Conservation (phyloP, 2,113 vertebrate genomes). For the Leucoraja erinaceus region DNA sequence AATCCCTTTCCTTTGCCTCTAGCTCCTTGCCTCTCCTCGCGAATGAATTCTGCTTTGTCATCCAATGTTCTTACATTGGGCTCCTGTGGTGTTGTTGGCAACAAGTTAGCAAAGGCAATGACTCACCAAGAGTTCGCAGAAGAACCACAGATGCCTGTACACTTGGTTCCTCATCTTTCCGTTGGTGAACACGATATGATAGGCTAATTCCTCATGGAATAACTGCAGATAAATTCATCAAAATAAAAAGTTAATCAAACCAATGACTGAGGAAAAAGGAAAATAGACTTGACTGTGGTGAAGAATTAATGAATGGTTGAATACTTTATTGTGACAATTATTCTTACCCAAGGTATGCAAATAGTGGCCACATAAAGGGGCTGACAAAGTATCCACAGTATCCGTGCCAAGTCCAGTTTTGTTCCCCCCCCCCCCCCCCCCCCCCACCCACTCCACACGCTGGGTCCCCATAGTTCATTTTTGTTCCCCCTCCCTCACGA, state of each 20-base stretch:
- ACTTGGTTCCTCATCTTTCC: slow-evolving; percentile 5
- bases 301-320: too few relatives aligned
- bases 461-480: too few relatives aligned
- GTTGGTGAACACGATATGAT: background rate
- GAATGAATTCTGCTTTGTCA: background rate
- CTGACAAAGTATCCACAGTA: too few relatives aligned
- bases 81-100: background rate
- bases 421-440: too few relatives aligned
- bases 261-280: background rate
- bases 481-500: background rate
- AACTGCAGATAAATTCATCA: background rate
- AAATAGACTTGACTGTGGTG: background rate
- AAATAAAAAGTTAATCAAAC: background rate
- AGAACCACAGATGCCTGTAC: slow-evolving; percentile 15
- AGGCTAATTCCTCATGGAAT: slow-evolving; percentile 20
- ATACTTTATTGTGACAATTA: too few relatives aligned
- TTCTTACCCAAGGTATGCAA: too few relatives aligned
- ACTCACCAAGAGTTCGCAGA: slow-evolving; percentile 22
- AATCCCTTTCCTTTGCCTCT: background rate
- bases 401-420: too few relatives aligned
- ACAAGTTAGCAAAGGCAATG: background rate
- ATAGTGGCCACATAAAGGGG: too few relatives aligned
- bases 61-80: background rate
- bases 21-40: background rate
- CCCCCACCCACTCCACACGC: too few relatives aligned